Base-by-base conservation (phyloP, 35 echinoderm and acorn worm genomes). In the Ophiothrix spiculata region DNA sequence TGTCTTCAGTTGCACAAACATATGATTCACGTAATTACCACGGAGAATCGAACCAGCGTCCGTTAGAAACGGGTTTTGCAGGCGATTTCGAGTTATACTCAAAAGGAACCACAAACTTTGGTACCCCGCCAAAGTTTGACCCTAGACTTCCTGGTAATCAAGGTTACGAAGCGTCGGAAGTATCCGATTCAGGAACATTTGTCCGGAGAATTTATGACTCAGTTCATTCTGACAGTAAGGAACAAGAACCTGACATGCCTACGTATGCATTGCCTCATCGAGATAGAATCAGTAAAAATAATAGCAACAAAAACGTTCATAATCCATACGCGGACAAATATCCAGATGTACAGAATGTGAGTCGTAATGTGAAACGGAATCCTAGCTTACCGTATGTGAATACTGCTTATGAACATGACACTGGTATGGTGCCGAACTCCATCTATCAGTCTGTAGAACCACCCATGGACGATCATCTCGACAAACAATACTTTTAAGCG, bases 241-340 rank as follows among this genome's bases (percentile, higher is more conserved):
- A 69, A 69, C 60, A 69, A 69, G 60, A 69, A n/a, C 60, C 60
- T 25, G 60, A 69, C 29, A 69, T 69, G 60, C 60, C 60, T 69
- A 69, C 60, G 1, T 69, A 69, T 25, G 60, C 60, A 25, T n/a
- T 69, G 10, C 60, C 60, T 2, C 60, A 69, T 69, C 60, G 60
- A 2, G 60, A 69, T n/a, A 69, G 60, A n/a, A 69, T 69, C 29
- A 69, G 23, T 25, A 69, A 69, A n/a, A 2, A 4, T 12, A 1
- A n/a, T 4, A 69, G 29, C 29, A 2, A 12, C 3, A 25, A 12
- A 2, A 2, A 15, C 3, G 23, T 12, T 25, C 25, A 6, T 12
- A 69, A 69, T n/a, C 6, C 60, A 69, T 28, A 69, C n/a, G n/a
- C n/a, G n/a, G n/a, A n/a, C n/a, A 25, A 69, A 69, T n/a, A 25